These are phyloP conservation scores for Dasyurus viverrinus DNA, from an alignment of 2,113 vertebrate genomes.

Conservation along the genomic window DNA sequence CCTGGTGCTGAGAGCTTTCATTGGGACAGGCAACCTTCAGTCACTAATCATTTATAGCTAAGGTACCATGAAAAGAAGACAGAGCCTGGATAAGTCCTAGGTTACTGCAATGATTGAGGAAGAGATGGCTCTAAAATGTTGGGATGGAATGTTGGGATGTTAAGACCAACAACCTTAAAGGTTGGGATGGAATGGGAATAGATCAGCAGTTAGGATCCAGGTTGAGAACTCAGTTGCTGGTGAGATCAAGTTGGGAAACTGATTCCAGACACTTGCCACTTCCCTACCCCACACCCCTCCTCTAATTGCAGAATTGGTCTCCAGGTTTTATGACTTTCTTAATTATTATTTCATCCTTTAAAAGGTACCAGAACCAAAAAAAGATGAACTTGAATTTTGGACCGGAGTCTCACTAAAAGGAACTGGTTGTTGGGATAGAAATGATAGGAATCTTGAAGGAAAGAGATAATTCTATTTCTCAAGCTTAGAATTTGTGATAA, in stretches of 20 bases:
- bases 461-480: not conserved
- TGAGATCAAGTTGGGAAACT: not conserved
- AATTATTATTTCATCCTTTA: not conserved
- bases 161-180: not conserved
- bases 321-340: not conserved
- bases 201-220: not conserved
- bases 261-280: not conserved
- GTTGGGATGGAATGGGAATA: not conserved
- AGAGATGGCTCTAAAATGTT: not conserved
- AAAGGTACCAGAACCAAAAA: not conserved
- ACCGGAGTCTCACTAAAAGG: not conserved
- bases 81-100: not conserved
- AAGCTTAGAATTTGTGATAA: not conserved
- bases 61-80: not conserved
- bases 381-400: not conserved
- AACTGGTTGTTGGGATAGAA: not conserved
- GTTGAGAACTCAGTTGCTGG: not conserved
- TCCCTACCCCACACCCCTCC: not conserved
- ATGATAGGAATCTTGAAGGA: not conserved
- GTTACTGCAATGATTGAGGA: not conserved
- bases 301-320: not conserved
- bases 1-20: not conserved
- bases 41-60: not conserved
- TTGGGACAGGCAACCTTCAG: not conserved
- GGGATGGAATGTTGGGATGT: not conserved